phyloP scores from a whole-genome alignment of 2,113 vertebrate species.

The Sander lucioperca region DNA sequence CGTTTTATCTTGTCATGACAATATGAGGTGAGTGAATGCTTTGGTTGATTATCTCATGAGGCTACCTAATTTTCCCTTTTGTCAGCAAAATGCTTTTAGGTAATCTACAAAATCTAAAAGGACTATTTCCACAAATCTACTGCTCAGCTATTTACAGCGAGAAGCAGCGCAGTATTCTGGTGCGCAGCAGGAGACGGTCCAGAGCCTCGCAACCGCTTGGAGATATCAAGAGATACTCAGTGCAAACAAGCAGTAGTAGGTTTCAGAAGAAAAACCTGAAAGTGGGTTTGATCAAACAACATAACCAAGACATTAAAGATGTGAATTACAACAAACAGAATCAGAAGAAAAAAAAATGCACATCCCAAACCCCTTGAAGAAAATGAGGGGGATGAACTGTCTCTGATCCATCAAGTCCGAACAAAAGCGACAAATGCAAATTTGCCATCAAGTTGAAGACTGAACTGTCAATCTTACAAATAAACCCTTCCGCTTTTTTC shows the following conservation, averaged over 20 bases:
- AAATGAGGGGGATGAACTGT: constrained; percentile 51
- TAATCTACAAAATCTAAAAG: constrained; percentile 65
- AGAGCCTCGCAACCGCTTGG: constrained; percentile 34
- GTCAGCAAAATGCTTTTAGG: constrained; percentile 64
- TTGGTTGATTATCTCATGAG: constrained; percentile 77
- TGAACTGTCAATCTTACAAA: constrained; percentile 39
- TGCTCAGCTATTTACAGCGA: constrained; percentile 70
- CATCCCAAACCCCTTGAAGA: constrained; percentile 48
- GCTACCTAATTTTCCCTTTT: constrained; percentile 62
- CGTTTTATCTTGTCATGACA: constrained; percentile 1
- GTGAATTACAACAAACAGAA: constrained; percentile 49
- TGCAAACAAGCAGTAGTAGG: constrained; percentile 75
- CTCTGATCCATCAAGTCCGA: constrained; percentile 31
- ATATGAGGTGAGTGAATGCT: constrained; percentile 65
- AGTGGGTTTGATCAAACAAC: constrained; percentile 49
- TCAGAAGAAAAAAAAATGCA: constrained; percentile 34
- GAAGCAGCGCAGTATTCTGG: constrained; percentile 49
- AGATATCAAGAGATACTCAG: constrained; percentile 69
- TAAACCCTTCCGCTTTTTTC: constrained; percentile 16
- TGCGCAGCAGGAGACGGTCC: constrained; percentile 30
- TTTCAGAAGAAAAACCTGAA: constrained; percentile 57
- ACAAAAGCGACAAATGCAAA: constrained; percentile 51
- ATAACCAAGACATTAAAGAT: constrained; percentile 40
- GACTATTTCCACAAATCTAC: constrained; percentile 51
- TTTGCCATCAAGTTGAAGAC: constrained; percentile 36